Percentiles rank a stretch among this genome's conserved stretches.
Evolutionary conservation across 2,113 vertebrate genomes (phyloP).

Genomic region (Odocoileus hemionus): DNA sequence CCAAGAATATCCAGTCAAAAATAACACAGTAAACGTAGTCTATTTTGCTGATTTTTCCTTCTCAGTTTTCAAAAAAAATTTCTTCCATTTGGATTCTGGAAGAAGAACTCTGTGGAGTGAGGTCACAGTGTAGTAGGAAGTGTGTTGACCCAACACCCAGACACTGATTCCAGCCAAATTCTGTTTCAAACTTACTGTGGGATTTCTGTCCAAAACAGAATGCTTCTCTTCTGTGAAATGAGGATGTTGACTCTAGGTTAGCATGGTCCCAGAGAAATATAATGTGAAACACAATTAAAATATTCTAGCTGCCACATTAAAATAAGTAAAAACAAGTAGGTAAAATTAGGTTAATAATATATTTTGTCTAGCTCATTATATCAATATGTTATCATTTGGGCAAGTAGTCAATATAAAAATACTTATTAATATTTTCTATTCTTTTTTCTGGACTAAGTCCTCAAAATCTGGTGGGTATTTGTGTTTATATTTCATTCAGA

Average conservation of each 20-base stretch:
- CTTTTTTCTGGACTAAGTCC: not conserved
- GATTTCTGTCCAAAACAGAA: not conserved
- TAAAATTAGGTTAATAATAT: not conserved
- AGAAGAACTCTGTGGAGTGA: not conserved
- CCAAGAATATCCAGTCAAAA: not conserved
- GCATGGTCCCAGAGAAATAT: not conserved
- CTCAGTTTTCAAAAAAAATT: not conserved
- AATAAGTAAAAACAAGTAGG: not conserved
- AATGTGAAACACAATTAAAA: not conserved
- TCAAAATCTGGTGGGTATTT: not conserved
- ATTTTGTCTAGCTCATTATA: not conserved
- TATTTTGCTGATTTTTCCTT: not conserved
- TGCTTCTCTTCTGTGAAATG: not conserved
- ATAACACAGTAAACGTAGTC: not conserved
- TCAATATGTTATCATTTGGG: not conserved
- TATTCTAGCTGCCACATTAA: not conserved
- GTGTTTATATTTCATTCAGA: not conserved
- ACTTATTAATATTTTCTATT: not conserved
- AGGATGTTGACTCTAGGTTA: not conserved
- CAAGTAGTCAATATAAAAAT: not conserved
- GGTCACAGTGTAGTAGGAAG: not conserved
- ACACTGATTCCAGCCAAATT: not conserved
- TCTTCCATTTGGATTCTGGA: not conserved
- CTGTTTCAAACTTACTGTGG: accelerated
- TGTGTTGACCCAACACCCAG: accelerated